phyloP scores from a whole-genome alignment of 2,888 invertebrate species.

The Euclidia mi region DNA sequence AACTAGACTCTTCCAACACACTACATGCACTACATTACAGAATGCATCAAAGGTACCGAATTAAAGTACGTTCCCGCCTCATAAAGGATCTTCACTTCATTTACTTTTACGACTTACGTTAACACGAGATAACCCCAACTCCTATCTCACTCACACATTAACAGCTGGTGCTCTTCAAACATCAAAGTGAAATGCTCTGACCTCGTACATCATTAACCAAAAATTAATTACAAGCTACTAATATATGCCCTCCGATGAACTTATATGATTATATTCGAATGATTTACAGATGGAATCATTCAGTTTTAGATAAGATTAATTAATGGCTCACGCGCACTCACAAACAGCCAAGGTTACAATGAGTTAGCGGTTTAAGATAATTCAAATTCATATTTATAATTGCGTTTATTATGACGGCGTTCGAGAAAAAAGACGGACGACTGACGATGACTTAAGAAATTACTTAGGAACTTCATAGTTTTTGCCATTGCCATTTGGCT shows the following conservation, averaged over 20 bases:
- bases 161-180: neutral
- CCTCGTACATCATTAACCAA: neutral
- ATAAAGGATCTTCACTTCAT: neutral
- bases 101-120: neutral
- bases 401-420: neutral
- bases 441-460: neutral
- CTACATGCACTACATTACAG: no score
- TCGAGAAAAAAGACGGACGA: neutral
- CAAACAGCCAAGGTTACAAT: constrained; percentile 13
- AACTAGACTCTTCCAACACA: no score
- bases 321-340: constrained; percentile 19
- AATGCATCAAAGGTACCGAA: no score
- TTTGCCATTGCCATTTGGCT: no score
- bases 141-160: neutral
- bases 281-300: constrained; percentile 23
- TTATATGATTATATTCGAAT: constrained; percentile 16
- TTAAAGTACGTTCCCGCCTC: no score
- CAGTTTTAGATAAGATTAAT: constrained; percentile 34
- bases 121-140: neutral
- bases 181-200: no score
- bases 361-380: constrained; percentile 15
- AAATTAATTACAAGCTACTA: constrained; percentile 12
- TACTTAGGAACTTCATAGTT: no score
- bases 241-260: constrained; percentile 11
- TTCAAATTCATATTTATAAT: neutral